Conservation (phyloP, 2,797 vertebrate species). For the Chiroxiphia lanceolata region DNA sequence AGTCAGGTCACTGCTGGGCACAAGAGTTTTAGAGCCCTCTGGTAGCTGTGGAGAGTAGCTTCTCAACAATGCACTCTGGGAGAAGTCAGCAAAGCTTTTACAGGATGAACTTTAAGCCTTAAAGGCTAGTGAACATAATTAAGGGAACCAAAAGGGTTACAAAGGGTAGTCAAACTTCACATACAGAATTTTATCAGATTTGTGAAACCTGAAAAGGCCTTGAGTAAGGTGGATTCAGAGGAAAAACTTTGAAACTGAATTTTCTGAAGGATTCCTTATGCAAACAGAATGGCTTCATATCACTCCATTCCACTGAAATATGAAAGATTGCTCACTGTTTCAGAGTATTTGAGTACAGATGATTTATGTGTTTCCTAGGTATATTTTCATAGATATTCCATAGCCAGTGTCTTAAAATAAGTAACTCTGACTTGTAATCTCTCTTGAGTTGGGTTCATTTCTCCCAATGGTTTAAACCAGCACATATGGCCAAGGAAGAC, state of each 20-base stretch:
- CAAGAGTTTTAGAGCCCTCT: not conserved
- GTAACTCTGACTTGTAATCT: too few species aligned
- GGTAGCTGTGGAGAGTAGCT: not conserved
- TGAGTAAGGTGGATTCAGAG: not conserved
- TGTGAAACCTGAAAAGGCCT: not conserved
- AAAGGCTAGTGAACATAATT: not conserved
- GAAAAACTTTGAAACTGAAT: not conserved
- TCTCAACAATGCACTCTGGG: not conserved
- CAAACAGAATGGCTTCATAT: not conserved
- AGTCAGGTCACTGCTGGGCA: not conserved
- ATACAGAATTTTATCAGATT: not conserved
- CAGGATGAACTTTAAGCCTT: not conserved
- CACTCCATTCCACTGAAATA: not conserved
- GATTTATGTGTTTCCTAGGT: slow-evolving; percentile 33
- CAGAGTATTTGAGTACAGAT: not conserved
- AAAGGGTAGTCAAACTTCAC: not conserved
- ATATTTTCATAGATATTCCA: slow-evolving; percentile 18
- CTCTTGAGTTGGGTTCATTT: too few species aligned
- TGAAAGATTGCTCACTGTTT: slow-evolving; percentile 9
- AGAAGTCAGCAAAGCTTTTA: not conserved
- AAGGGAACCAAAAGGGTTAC: not conserved
- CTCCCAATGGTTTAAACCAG: too few species aligned
- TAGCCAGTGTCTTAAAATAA: not conserved
- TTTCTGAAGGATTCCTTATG: not conserved
- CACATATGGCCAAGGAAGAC: not conserved